Conservation (phyloP, 1,140 invertebrate species). For the Eufriesea mexicana region DNA sequence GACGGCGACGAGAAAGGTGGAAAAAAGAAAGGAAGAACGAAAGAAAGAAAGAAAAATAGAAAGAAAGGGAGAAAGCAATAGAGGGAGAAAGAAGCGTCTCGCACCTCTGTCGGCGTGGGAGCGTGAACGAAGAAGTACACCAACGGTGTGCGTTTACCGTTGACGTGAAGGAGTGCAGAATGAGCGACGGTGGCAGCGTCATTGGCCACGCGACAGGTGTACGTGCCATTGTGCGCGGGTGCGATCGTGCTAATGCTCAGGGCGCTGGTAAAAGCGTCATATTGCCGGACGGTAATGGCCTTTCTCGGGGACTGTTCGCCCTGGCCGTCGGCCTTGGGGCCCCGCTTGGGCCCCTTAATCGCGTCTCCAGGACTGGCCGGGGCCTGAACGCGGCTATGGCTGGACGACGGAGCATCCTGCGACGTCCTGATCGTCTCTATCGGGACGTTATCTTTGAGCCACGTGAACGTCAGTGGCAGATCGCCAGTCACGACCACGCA, state of each 20-base stretch:
- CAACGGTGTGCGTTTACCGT: conserved; percentile 83
- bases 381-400: conserved; percentile 53
- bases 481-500: conserved; percentile 87
- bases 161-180: conserved; percentile 85
- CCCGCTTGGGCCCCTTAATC: conserved; percentile 55
- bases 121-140: conserved; percentile 61
- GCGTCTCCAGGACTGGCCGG: conserved; percentile 60
- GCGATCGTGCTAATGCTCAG: conserved; percentile 86
- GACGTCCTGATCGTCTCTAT: conserved; percentile 73
- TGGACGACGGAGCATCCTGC: conserved; percentile 57
- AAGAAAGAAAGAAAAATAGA: not conserved
- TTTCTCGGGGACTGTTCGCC: conserved; percentile 72
- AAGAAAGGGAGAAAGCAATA: not conserved
- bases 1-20: no score
- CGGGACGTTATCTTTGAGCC: conserved; percentile 87
- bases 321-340: conserved; percentile 56
- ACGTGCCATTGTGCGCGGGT: conserved; percentile 87
- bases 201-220: conserved; percentile 87
- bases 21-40: no score
- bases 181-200: conserved; percentile 84
- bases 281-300: conserved; percentile 85
- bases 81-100: not conserved
- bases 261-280: conserved; percentile 86
- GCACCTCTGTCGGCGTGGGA: conserved; percentile 38
- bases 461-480: conserved; percentile 86